Conservation (phyloP, 2,888 invertebrate species). For the Apomyelois bistriatella region DNA sequence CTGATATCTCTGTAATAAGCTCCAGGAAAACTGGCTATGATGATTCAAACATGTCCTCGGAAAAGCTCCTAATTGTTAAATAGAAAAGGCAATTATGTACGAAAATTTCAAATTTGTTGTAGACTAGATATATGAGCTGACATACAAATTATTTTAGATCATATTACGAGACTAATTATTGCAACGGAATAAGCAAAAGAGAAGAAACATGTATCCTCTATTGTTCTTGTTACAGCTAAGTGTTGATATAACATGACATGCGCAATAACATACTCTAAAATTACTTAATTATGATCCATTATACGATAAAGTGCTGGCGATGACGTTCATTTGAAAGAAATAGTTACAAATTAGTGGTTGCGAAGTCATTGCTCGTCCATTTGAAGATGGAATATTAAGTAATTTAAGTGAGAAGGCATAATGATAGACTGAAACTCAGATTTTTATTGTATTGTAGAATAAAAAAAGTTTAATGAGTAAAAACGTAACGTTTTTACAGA, state of each 20-base stretch:
- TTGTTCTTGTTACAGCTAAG: background rate
- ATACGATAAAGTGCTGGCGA: slow-evolving; percentile 2
- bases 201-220: background rate
- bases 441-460: background rate
- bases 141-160: too few species aligned
- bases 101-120: too few species aligned
- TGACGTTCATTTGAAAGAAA: background rate
- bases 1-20: too few species aligned
- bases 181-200: background rate
- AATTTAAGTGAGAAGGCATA: background rate
- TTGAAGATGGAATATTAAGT: background rate
- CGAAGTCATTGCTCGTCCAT: background rate
- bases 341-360: slow-evolving; percentile 2
- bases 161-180: too few species aligned
- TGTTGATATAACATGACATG: background rate
- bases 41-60: too few species aligned
- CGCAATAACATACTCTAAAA: slow-evolving; percentile 6
- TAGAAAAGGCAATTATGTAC: too few species aligned
- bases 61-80: too few species aligned
- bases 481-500: too few species aligned
- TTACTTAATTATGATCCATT: slow-evolving; percentile 9
- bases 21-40: too few species aligned
- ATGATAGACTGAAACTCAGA: too few species aligned
- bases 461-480: too few species aligned
- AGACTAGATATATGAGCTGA: too few species aligned